Percentiles rank a stretch among this genome's conserved stretches.
phyloP scores from a whole-genome alignment of 2,888 invertebrate genomes.

The Agriopis leucophaearia region DNA sequence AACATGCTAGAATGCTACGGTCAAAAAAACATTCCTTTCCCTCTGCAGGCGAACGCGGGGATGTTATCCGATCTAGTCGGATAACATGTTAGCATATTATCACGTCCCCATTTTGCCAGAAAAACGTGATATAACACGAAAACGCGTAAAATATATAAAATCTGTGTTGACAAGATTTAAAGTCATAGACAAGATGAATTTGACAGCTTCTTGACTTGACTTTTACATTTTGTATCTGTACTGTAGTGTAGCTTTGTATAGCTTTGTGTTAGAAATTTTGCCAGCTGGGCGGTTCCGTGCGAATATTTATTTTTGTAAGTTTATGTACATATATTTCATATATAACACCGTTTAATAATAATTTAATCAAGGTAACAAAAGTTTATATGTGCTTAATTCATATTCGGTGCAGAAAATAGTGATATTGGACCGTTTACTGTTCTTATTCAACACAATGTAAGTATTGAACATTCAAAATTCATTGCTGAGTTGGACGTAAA shows the following conservation, averaged over 20 bases:
- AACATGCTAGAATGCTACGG: too few relatives aligned
- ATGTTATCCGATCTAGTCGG: too few relatives aligned
- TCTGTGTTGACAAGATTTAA: too few relatives aligned
- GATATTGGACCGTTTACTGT: conserved; percentile 16
- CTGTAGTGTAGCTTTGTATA: too few relatives aligned
- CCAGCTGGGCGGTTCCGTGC: conserved; percentile 84
- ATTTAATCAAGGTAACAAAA: conserved; percentile 5
- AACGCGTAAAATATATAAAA: too few relatives aligned
- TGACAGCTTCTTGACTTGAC: conserved; percentile 7
- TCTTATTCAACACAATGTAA: conserved; percentile 35
- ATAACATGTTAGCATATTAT: too few relatives aligned
- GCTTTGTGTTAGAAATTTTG: conserved; percentile 57
- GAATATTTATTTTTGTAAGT: conserved; percentile 62
- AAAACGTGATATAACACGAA: too few relatives aligned
- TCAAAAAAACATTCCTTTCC: too few relatives aligned
- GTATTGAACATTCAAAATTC: conserved; percentile 29
- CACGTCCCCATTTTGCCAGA: too few relatives aligned
- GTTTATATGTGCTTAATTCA: conserved; percentile 6
- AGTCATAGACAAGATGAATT: not conserved
- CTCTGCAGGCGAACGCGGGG: too few relatives aligned
- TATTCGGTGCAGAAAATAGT: conserved; percentile 11
- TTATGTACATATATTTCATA: conserved; percentile 9
- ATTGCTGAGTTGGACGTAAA: conserved; percentile 31
- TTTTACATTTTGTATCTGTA: conserved; percentile 44
- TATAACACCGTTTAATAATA: not conserved